A percentile compares a stretch with the other conserved stretches of the same genome.
Conservation (phyloP, 2,888 invertebrate species). For the Eledona agricola region DNA sequence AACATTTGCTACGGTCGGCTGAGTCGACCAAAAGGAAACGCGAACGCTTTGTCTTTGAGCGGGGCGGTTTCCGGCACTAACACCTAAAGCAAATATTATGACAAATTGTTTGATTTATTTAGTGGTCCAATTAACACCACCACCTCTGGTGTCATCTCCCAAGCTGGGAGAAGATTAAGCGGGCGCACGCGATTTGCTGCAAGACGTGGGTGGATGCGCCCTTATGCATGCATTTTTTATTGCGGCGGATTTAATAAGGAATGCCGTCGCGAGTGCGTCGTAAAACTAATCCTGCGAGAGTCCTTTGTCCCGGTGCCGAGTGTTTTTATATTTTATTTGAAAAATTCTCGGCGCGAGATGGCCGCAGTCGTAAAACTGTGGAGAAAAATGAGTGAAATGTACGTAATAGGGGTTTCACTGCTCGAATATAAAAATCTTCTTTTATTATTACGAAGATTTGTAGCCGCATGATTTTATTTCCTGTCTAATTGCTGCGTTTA, state of each 20-base stretch:
- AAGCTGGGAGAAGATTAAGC: too few species aligned
- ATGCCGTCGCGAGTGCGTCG: conserved; percentile 40
- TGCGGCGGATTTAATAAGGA: conserved; percentile 45
- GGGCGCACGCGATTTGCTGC: conserved; percentile 1
- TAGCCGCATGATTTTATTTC: conserved; percentile 46
- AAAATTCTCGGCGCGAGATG: conserved; percentile 41
- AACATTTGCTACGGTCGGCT: conserved; percentile 39
- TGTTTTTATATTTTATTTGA: conserved; percentile 42
- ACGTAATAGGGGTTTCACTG: conserved; percentile 38
- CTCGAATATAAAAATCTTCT: conserved; percentile 38
- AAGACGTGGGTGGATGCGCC: background rate
- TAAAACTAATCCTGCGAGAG: conserved; percentile 47
- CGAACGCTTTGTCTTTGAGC: conserved; percentile 28
- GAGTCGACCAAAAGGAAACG: conserved; percentile 34
- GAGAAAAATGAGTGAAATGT: conserved; percentile 42
- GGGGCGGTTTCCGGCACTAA: conserved; percentile 34
- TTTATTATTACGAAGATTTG: conserved; percentile 44
- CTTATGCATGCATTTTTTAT: conserved; percentile 44
- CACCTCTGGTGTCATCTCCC: background rate
- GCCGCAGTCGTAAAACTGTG: conserved; percentile 42
- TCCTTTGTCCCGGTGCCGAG: conserved; percentile 31
- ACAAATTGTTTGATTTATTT: conserved; percentile 35
- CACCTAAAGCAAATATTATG: conserved; percentile 36
- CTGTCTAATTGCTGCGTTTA: conserved; percentile 47
- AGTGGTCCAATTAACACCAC: conserved; percentile 14